Percentiles rank a stretch among this genome's conserved stretches.
Conservation (phyloP, 2,888 invertebrate genomes). For the Athalia rosae region DNA sequence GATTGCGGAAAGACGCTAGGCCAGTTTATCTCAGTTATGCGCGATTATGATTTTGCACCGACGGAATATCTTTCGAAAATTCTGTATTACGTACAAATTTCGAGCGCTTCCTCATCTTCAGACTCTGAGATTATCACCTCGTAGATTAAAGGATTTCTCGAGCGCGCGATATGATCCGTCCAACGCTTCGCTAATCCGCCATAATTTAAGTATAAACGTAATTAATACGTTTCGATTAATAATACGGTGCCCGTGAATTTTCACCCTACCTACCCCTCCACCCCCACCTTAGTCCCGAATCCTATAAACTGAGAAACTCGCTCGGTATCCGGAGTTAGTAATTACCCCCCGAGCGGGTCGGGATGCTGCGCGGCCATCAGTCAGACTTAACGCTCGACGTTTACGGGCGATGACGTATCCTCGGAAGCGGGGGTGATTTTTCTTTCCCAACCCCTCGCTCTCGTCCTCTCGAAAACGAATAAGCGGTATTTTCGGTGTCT, state of each 20-base stretch:
- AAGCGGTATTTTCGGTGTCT: neutral
- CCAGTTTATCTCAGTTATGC: too few relatives aligned
- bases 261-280: too few relatives aligned
- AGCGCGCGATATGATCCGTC: neutral
- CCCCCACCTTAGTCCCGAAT: conserved; percentile 28
- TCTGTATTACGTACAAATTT: too few relatives aligned
- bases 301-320: neutral
- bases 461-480: too few relatives aligned
- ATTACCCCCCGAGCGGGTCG: conserved; percentile 35
- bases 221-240: conserved; percentile 35
- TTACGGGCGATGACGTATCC: conserved; percentile 30
- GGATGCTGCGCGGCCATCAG: conserved; percentile 29
- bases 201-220: conserved; percentile 22
- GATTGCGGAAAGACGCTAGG: too few relatives aligned
- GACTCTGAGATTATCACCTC: too few relatives aligned
- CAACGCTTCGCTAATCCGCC: conserved; percentile 15
- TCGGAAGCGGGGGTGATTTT: too few relatives aligned
- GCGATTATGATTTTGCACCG: too few relatives aligned
- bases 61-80: too few relatives aligned
- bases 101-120: too few relatives aligned
- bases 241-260: conserved; percentile 41
- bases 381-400: conserved; percentile 40
- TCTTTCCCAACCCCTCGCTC: too few relatives aligned
- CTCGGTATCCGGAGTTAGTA: neutral
- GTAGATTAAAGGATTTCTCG: neutral